Base-by-base conservation (phyloP, 2,888 invertebrate genomes). In the Rhogogaster chlorosoma region DNA sequence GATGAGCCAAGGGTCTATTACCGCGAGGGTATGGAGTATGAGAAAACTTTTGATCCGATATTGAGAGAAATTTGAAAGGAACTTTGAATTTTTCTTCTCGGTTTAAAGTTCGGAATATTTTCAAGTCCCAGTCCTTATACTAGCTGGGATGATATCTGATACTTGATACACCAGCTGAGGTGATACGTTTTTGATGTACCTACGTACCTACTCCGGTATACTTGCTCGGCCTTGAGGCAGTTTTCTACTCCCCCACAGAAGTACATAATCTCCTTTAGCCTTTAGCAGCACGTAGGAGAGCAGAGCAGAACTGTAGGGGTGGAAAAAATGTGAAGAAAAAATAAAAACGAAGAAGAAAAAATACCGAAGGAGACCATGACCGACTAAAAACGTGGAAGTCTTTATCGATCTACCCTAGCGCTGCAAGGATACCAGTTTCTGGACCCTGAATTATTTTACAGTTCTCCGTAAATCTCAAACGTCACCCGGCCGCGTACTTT, bases 21-120 rank as follows among this genome's bases (percentile, higher is more conserved):
- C 71, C 42, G 22, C 15, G 22, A 29, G 15, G 75, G 49, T 77
- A 32, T 26, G 12, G 9, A 12, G 77, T 49, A 45, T 57, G 22
- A 38, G 70, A 83, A 83, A 83, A 83, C 29, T 83, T 83, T 70
- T 83, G 45, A 70, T 70, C 83, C 83, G 42, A 83, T 83, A 83
- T 83, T 70, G 83, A 42, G 83, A 42, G 80, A 64, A 80, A 80
- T 80, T 80, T 57, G 38, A 80, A 49, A 38, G 26, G 61, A 36
- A 38, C 80, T 80, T 80, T 80, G 3, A 61, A 80, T 80, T 80
- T 18, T n/a, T 18, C 49, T 22, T 6, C n/a, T 29, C 36, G 61
- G 80, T 22, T 36, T 38, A 61, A 80, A 80, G 61, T 61, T 77
- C 10, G 12, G 80, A 61, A 80, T 80, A 80, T 80, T 38, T 26